Percentiles rank a stretch among this genome's conserved stretches.
These are phyloP conservation scores for Tineola bisselliella DNA, from an alignment of 2,888 invertebrate species.

Conservation along the genomic window DNA sequence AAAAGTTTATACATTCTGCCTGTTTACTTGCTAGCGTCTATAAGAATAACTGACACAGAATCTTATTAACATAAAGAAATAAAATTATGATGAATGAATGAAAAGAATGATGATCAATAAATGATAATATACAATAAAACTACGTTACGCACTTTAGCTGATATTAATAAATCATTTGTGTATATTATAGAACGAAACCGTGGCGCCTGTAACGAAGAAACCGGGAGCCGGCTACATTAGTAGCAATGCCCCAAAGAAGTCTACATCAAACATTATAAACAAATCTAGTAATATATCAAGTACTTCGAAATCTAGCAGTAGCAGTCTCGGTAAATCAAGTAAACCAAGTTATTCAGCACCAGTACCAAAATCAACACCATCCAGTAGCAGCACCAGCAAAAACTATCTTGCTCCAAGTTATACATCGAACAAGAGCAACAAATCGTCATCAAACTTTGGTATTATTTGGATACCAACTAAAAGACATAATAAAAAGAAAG, in stretches of 20 bases:
- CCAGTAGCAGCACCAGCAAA: conserved; percentile 20
- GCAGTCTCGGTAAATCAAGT: conserved; percentile 3
- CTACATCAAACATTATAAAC: not conserved
- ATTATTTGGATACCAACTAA: conserved; percentile 52
- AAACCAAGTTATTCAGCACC: not conserved
- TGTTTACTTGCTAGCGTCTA: too few relatives aligned
- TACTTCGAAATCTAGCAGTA: not conserved
- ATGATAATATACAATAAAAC: too few relatives aligned
- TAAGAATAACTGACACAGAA: too few relatives aligned
- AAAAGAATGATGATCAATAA: too few relatives aligned
- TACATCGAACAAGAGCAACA: conserved; percentile 26
- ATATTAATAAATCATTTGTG: too few relatives aligned
- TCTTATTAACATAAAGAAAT: too few relatives aligned
- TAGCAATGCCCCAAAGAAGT: conserved; percentile 29
- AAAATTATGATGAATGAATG: too few relatives aligned
- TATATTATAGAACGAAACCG: conserved; percentile 16
- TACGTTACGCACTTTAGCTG: too few relatives aligned
- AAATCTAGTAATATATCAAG: not conserved
- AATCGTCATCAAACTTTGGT: conserved; percentile 37
- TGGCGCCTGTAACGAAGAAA: conserved; percentile 44
- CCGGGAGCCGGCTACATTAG: conserved; percentile 30
- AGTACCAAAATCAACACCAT: conserved; percentile 11
- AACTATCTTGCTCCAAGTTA: conserved; percentile 29
- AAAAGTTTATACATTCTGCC: too few relatives aligned
- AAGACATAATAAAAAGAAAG: conserved; percentile 34